These are phyloP conservation scores for Ectropis grisescens DNA, from an alignment of 1,140 invertebrate genomes.

Conservation along the genomic window DNA sequence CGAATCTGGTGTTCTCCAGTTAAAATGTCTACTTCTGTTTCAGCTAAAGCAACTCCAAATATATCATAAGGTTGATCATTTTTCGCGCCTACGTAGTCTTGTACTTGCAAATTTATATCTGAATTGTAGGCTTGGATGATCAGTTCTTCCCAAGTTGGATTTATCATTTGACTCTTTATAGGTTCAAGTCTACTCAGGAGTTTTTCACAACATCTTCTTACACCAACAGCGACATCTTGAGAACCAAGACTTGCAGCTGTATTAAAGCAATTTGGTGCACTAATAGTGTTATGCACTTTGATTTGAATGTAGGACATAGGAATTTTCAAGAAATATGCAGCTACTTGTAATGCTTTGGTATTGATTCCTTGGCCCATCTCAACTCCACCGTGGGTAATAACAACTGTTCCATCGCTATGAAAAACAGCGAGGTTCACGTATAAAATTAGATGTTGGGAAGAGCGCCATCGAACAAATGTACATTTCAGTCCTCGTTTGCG, in stretches of 20 bases:
- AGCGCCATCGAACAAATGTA: slow-evolving; percentile 73
- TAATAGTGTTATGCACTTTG: slow-evolving; percentile 73
- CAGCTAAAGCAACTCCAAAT: slow-evolving; percentile 72
- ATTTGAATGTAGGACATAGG: slow-evolving; percentile 75
- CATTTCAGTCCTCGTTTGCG: slow-evolving; percentile 78
- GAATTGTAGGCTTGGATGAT: slow-evolving; percentile 67
- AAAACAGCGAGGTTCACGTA: slow-evolving; percentile 77
- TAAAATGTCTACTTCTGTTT: slow-evolving; percentile 82
- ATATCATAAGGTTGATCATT: slow-evolving; percentile 67
- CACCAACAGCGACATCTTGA: slow-evolving; percentile 13
- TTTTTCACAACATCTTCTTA: slow-evolving; percentile 18
- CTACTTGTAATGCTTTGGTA: slow-evolving; percentile 79
- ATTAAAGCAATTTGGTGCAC: slow-evolving; percentile 68
- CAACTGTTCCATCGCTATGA: slow-evolving; percentile 80
- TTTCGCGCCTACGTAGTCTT: slow-evolving; percentile 18
- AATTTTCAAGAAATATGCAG: slow-evolving; percentile 77
- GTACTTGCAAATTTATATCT: slow-evolving; percentile 70
- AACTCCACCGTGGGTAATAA: slow-evolving; percentile 80
- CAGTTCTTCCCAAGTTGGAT: slow-evolving; percentile 74
- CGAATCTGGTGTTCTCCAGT: slow-evolving; percentile 77
- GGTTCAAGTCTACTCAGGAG: slow-evolving; percentile 73
- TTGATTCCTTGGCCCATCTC: slow-evolving; percentile 90
- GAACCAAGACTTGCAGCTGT: slow-evolving; percentile 72
- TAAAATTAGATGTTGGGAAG: slow-evolving; percentile 65
- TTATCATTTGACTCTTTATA: slow-evolving; percentile 64